Evolutionary conservation across 2,888 invertebrate genomes (phyloP), one percentile per base, ranked within the genome.

Genomic region (Emmelina monodactyla): DNA sequence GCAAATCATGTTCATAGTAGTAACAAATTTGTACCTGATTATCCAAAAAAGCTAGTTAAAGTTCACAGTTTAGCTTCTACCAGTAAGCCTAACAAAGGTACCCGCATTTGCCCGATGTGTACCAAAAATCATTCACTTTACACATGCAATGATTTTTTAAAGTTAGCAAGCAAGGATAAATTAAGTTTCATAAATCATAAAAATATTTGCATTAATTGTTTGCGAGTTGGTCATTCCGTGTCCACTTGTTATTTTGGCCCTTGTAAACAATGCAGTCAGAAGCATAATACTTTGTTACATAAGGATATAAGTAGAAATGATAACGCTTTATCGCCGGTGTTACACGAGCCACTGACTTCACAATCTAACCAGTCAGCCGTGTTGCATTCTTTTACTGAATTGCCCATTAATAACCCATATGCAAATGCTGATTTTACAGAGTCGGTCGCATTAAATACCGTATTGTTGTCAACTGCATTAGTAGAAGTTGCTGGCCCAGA

Each of bases 391-490:
- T 25, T 4, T 25, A 29, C 29, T 29, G 6, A 13, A 7, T 14
- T 14, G 12, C 13, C 12, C 14, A 14, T 3, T 6, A 12, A 29
- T 12, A 29, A 29, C 13, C 6, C 11, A 13, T 13, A 7, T 3
- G 7, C 9, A 12, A 12, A 13, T 7, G 13, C 22, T 15, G 13
- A 13, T 33, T 10, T 25, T 11, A 7, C 14, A 7, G 14, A 25
- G 3, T 22, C 16, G 22, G 22, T 16, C 14, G 16, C 11, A 6
- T 25, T 25, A 25, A 14, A 29, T 12, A 14, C 31, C 2, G 38
- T 41, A 16, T 32, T 41, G n/a, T 29, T 39, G 31, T 37, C 36
- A 2, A 38, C 37, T 1, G n/a, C n/a, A n/a, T n/a, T n/a, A n/a
- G 36, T 39, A 2, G 11, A 37, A 14, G 28, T 36, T 2, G 36